Base-by-base conservation (phyloP, 2,113 vertebrate genomes). In the Sorex araneus region DNA sequence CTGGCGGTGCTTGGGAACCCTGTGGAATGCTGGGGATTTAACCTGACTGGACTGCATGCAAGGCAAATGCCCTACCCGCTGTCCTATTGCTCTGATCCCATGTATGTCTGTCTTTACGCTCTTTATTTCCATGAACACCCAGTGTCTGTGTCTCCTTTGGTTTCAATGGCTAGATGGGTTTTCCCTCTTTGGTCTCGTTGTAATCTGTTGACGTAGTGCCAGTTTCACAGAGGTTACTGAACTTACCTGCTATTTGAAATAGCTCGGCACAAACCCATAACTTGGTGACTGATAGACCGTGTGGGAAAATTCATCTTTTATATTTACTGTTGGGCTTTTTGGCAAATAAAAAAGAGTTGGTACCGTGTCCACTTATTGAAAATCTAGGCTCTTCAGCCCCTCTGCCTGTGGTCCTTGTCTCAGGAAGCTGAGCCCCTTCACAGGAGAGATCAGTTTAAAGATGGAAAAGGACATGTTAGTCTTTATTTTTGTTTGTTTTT, bases 321-420 rank as follows among this genome's bases (percentile, higher is more conserved):
- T 89, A 84, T 50, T 91, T 87, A 84, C 67, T 84, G 12, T 63
- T 54, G 40, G 83, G 73, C 32, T 74, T 88, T 82, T 84, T n/a
- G 27, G 67, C 27, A 87, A 19, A 84, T 75, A 63, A 86, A 77
- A 50, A 73, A 45, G 60, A 60, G 43, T 12, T 88, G 19, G 32
- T 64, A 60, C 47, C 71, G 71, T 64, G 3, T 82, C 50, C 47
- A 8, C n/a, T 87, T 73, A 71, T 11, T 67, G 71, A 67, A 57
- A 74, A 25, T 69, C 45, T 74, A 28, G 47, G 69, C 30, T n/a
- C 0, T 63, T 83, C 19, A 23, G 0, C 40, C 0, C 34, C n/a
- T 40, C 4, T 60, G 57, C 40, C 57, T 83, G 16, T 67, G 70
- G 50, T 69, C 60, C n/a, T 54, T 40, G 12, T 54, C 45, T 78